phyloP scores from a whole-genome alignment of 2,113 vertebrate genomes.

The Myiozetetes cayanensis region DNA sequence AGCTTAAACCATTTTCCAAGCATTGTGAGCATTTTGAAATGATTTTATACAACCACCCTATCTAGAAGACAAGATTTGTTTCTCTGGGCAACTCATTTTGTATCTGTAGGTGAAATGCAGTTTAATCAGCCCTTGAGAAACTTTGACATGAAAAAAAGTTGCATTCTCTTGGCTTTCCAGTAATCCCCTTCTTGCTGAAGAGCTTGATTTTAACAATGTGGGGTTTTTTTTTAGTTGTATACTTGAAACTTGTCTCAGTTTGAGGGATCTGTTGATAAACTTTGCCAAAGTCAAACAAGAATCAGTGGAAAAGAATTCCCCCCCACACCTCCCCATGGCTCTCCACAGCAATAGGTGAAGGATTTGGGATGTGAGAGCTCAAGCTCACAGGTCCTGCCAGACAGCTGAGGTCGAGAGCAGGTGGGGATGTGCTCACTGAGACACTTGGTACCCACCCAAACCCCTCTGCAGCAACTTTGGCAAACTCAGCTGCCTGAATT shows the following conservation, averaged over 20 bases:
- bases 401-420: not conserved
- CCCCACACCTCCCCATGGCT: not conserved
- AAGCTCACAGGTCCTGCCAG: not conserved
- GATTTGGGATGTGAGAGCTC: not conserved
- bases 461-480: not conserved
- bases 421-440: not conserved
- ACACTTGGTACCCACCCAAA: not conserved
- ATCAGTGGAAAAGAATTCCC: not conserved
- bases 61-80: not conserved
- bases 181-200: not conserved
- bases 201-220: not conserved
- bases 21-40: not conserved
- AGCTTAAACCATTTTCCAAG: not conserved
- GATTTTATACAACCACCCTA: not conserved
- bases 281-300: not conserved
- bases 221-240: not conserved
- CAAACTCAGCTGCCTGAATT: not conserved
- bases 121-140: not conserved
- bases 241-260: not conserved
- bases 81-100: conserved; percentile 15
- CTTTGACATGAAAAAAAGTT: not conserved
- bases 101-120: not conserved
- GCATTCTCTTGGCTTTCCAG: not conserved
- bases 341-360: not conserved
- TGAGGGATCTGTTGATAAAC: not conserved